A percentile compares a stretch with the other conserved stretches of the same genome.
Evolutionary conservation across 1,140 invertebrate genomes (phyloP).

Genomic region (Brachystomella parvula): DNA sequence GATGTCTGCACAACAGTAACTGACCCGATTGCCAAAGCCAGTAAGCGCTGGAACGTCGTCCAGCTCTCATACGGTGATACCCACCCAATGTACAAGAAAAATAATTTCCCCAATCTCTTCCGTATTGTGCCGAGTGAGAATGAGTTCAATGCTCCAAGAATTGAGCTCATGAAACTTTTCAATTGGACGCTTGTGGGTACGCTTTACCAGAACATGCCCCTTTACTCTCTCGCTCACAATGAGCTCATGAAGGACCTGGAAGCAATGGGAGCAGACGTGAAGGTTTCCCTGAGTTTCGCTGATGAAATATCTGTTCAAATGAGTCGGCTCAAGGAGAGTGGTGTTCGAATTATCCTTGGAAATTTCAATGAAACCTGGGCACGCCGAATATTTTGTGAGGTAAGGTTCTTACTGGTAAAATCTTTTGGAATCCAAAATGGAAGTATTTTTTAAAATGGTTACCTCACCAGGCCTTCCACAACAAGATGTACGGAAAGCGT

Average conservation of each 20-base stretch:
- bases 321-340: constrained; percentile 79
- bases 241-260: constrained; percentile 83
- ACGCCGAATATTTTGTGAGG: constrained; percentile 86
- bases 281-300: constrained; percentile 87
- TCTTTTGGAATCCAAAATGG: constrained; percentile 12
- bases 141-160: constrained; percentile 86
- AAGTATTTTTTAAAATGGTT: constrained; percentile 4
- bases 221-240: constrained; percentile 85
- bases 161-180: constrained; percentile 77
- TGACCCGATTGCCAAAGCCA: constrained; percentile 94
- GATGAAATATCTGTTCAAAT: constrained; percentile 77
- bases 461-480: constrained; percentile 50
- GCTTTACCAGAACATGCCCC: constrained; percentile 91
- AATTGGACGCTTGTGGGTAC: constrained; percentile 97
- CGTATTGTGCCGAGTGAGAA: constrained; percentile 90
- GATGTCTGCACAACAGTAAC: constrained; percentile 93
- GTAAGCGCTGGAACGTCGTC: constrained; percentile 90
- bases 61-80: constrained; percentile 96
- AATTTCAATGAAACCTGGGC: constrained; percentile 96
- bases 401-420: constrained; percentile 41
- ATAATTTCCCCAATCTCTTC: constrained; percentile 92
- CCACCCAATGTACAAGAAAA: constrained; percentile 92
- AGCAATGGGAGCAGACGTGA: constrained; percentile 66
- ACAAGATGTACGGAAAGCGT: constrained; percentile 70
- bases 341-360: constrained; percentile 89